Conservation (phyloP, 2,113 vertebrate species). For the Limanda limanda region DNA sequence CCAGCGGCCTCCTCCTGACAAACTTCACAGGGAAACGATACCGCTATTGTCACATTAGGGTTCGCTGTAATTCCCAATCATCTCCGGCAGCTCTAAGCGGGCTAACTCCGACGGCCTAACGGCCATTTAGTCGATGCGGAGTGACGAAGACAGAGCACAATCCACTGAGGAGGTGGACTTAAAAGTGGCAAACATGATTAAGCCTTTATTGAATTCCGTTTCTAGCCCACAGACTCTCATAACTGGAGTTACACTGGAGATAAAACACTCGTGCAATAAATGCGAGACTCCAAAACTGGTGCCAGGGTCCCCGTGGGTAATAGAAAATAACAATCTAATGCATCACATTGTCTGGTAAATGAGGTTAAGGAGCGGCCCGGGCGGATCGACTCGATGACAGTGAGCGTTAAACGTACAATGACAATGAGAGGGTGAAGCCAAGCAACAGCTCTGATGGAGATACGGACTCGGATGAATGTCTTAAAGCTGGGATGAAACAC, state of each 20-base stretch:
- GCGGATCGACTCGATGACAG: conserved; percentile 28
- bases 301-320: conserved; percentile 38
- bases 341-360: conserved; percentile 37
- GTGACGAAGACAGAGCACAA: conserved; percentile 49
- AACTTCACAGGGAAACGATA: conserved; percentile 22
- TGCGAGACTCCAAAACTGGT: conserved; percentile 29
- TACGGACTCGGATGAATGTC: conserved; percentile 26
- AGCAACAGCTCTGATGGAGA: conserved; percentile 36
- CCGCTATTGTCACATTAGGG: conserved; percentile 35
- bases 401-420: conserved; percentile 10
- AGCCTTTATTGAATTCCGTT: conserved; percentile 51
- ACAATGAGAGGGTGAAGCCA: conserved; percentile 35
- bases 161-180: conserved; percentile 44
- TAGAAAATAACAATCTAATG: conserved; percentile 45
- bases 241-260: conserved; percentile 21
- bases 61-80: conserved; percentile 41
- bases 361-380: conserved; percentile 33
- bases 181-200: conserved; percentile 61
- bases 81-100: conserved; percentile 30
- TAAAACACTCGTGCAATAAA: conserved; percentile 40
- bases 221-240: conserved; percentile 48
- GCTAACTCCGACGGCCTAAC: conserved; percentile 32
- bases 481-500: conserved; percentile 53
- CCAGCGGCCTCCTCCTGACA: conserved; percentile 26
- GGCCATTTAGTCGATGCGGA: conserved; percentile 50